phyloP scores from a whole-genome alignment of 2,797 vertebrate species.

The Antrozous pallidus region DNA sequence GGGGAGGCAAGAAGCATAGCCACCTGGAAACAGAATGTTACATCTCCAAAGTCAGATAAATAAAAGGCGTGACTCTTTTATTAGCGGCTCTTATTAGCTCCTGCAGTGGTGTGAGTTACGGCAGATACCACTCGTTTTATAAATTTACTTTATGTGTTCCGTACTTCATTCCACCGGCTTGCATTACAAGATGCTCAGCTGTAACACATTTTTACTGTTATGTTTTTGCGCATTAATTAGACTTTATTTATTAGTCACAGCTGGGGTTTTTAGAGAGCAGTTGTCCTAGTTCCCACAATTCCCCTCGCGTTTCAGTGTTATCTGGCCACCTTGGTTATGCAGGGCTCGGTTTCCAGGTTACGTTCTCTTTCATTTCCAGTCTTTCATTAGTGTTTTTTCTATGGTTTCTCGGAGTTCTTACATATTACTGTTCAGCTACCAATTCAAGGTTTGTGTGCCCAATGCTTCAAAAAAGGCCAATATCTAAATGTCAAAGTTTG shows the following conservation, averaged over 20 bases:
- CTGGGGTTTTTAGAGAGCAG: neutral
- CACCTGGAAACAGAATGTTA: neutral
- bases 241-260: neutral
- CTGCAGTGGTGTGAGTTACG: conserved; percentile 19
- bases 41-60: conserved; percentile 35
- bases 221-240: conserved; percentile 37
- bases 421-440: neutral
- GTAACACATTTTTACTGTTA: conserved; percentile 42
- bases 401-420: neutral
- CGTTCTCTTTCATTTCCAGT: neutral
- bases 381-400: conserved; percentile 13
- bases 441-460: neutral
- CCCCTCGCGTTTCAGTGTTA: neutral
- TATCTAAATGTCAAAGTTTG: neutral
- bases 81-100: conserved; percentile 46
- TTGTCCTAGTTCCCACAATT: neutral
- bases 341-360: neutral
- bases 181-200: neutral
- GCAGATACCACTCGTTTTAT: neutral
- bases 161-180: conserved; percentile 30
- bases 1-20: neutral
- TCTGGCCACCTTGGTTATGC: neutral
- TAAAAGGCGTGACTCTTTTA: conserved; percentile 56
- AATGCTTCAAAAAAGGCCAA: neutral
- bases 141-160: conserved; percentile 59